A percentile compares a stretch with the other conserved stretches of the same genome.
Conservation (phyloP, 2,113 vertebrate genomes). For the Odocoileus virginianus region DNA sequence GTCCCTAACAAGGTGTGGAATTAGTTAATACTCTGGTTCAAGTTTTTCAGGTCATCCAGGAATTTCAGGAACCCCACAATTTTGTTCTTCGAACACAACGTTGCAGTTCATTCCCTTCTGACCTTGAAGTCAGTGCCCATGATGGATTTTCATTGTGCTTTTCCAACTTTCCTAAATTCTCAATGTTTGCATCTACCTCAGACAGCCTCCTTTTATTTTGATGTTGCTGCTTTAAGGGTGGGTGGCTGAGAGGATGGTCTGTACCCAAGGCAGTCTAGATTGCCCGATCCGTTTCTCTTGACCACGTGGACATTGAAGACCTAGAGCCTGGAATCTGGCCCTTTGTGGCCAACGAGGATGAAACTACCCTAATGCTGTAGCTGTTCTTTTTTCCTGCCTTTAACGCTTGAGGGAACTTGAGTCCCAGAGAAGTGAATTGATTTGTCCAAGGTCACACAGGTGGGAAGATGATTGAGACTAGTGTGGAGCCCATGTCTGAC, state of each 20-base stretch:
- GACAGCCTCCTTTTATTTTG: neutral
- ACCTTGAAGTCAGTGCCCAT: neutral
- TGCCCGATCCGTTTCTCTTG: neutral
- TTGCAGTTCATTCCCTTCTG: neutral
- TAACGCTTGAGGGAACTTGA: neutral
- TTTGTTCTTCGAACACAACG: neutral
- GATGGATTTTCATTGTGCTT: neutral
- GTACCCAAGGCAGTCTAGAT: neutral
- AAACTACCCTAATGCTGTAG: neutral
- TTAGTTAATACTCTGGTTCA: neutral
- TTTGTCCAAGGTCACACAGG: neutral
- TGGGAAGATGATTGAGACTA: neutral
- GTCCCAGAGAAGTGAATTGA: neutral
- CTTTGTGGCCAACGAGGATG: neutral
- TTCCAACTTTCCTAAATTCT: neutral
- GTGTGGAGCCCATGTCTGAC: neutral
- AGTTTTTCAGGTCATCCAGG: neutral
- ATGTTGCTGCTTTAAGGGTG: neutral
- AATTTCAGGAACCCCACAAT: neutral
- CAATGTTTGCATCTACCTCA: neutral
- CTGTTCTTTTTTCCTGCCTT: neutral
- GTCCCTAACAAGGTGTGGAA: neutral
- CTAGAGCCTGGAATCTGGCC: neutral
- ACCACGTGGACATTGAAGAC: neutral
- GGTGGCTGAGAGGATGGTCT: neutral